Evolutionary conservation across 2,797 vertebrate genomes (phyloP), one percentile per base, ranked within the genome.

Genomic region (Rhinatrema bivittatum): DNA sequence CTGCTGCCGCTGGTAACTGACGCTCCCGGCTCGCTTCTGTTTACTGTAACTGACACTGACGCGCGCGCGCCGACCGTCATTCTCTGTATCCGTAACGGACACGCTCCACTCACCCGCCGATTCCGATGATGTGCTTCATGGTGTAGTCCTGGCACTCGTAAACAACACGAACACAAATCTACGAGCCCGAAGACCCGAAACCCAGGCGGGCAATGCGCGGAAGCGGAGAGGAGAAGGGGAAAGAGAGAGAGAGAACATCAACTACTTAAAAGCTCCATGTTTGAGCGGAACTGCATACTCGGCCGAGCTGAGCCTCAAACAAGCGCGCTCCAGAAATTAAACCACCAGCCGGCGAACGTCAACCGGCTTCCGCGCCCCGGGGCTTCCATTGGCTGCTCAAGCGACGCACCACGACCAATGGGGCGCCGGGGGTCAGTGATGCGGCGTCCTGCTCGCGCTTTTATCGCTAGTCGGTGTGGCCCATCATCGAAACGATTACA

Each of bases 81-180:
- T n/a, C n/a, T n/a, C n/a, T n/a, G n/a, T n/a, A n/a, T n/a, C n/a
- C n/a, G n/a, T n/a, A 24, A 1, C 4, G 8, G 3, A 8, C 53
- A 64, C 61, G 24, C 36, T 30, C 28, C 26, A 74, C 88, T 90
- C 54, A 88, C 90, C 90, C 89, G 60, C 89, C 89, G 50, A 91
- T 85, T 62, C 90, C 88, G 63, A 91, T 82, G 70, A 91, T 84
- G 78, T 81, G 72, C 82, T 90, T 87, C 90, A 91, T 91, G 65
- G 24, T 54, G 39, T 6, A 16, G 25, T 22, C 22, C 16, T 13
- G 4, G 18, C 25, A 34, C 9, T 10, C 13, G 8, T 19, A 9
- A 20, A 8, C 4, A 16, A 15, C 15, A 8, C 5, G 10, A 34
- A 18, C 14, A 22, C 9, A 18, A 13, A 12, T 10, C 12, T 15